Conservation (phyloP, 2,797 vertebrate genomes). For the Aulostomus chinensis region DNA sequence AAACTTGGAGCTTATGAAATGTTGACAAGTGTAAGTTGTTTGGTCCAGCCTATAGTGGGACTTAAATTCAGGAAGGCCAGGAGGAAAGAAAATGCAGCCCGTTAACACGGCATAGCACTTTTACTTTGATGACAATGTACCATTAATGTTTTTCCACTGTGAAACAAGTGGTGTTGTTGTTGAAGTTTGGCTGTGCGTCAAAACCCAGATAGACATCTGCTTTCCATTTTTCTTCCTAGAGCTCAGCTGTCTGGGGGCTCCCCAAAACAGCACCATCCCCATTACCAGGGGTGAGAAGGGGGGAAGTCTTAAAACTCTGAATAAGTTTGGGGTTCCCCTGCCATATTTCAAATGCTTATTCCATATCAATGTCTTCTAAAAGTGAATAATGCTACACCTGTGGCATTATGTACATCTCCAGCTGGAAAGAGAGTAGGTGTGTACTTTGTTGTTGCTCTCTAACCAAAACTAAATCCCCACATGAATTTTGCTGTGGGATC, state of each 20-base stretch:
- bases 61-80: slow-evolving; percentile 2
- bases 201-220: slow-evolving; percentile 45
- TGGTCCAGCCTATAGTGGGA: slow-evolving; percentile 8
- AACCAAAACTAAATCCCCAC: too few relatives aligned
- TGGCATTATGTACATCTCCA: too few relatives aligned
- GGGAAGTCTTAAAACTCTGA: background rate
- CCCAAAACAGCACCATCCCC: slow-evolving; percentile 20
- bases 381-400: too few relatives aligned
- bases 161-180: slow-evolving; percentile 1
- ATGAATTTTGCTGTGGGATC: too few relatives aligned
- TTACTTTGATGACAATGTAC: slow-evolving; percentile 14
- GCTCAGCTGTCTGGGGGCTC: background rate
- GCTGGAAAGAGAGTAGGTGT: too few relatives aligned
- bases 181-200: slow-evolving; percentile 9
- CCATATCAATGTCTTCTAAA: too few relatives aligned
- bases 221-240: slow-evolving; percentile 27
- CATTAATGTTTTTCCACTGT: slow-evolving; percentile 12
- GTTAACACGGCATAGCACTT: background rate
- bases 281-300: background rate
- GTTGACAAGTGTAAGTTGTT: background rate
- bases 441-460: too few relatives aligned
- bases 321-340: background rate
- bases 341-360: slow-evolving; percentile 2
- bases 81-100: background rate
- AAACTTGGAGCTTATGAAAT: slow-evolving; percentile 2